Conservation (phyloP, 1,140 invertebrate genomes). For the Euborellia annulipes region DNA sequence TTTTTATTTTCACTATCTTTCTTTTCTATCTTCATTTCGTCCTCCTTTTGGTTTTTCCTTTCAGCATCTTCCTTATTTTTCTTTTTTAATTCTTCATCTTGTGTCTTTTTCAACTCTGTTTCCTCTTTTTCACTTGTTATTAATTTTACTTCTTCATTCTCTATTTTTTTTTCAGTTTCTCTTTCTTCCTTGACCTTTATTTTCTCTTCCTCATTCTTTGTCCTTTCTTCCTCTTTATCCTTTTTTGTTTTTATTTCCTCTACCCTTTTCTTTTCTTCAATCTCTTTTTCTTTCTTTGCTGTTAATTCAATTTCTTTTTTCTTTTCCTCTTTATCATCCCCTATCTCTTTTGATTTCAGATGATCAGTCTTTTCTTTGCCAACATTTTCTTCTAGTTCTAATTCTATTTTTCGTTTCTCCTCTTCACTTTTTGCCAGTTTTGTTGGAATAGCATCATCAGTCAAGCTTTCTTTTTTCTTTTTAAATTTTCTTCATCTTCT, state of each 20-base stretch:
- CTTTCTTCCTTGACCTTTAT: slow-evolving; percentile 7
- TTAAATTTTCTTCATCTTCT: background rate
- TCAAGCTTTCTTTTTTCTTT: too few relatives aligned
- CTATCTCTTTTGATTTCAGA: slow-evolving; percentile 2
- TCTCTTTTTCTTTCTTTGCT: slow-evolving; percentile 1
- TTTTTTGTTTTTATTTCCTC: background rate
- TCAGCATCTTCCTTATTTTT: slow-evolving; percentile 8
- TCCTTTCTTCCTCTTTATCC: slow-evolving; percentile 5
- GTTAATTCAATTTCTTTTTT: slow-evolving; percentile 4
- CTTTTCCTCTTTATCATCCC: background rate
- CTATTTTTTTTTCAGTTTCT: slow-evolving; percentile 2
- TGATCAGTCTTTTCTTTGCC: background rate
- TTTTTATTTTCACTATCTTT: slow-evolving; percentile 11
- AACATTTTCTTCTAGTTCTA: background rate
- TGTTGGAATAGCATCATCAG: background rate
- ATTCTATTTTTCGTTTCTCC: background rate
- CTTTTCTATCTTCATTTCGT: slow-evolving; percentile 12
- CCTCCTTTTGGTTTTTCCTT: slow-evolving; percentile 12
- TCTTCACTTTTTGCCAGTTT: slow-evolving; percentile 2
- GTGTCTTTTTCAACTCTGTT: slow-evolving; percentile 14
- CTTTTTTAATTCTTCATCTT: slow-evolving; percentile 14
- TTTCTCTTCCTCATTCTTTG: slow-evolving; percentile 5
- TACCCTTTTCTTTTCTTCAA: background rate
- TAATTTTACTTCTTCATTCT: slow-evolving; percentile 9
- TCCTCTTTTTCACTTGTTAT: slow-evolving; percentile 14